A percentile compares a stretch with the other conserved stretches of the same genome.
phyloP scores from a whole-genome alignment of 1,140 invertebrate species.

The Formica exsecta region DNA sequence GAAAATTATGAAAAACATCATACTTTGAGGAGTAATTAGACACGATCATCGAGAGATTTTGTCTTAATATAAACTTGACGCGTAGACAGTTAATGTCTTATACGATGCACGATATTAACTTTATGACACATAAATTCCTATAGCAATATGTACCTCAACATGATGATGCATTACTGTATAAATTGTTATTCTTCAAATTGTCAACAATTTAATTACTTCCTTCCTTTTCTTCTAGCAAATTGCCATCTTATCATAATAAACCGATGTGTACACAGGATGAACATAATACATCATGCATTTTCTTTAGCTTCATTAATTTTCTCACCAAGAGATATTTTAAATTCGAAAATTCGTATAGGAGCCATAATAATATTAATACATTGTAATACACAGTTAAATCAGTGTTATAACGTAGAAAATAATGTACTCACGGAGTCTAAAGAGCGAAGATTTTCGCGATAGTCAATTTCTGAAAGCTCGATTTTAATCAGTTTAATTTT shows the following conservation, averaged over 20 bases:
- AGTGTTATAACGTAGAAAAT: conserved; percentile 17
- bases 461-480: conserved; percentile 65
- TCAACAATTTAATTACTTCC: conserved; percentile 42
- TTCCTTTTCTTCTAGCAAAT: neutral
- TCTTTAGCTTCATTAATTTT: conserved; percentile 14
- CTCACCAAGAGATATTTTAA: neutral
- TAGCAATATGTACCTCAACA: neutral
- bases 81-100: neutral
- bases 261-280: neutral
- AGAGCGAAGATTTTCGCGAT: neutral
- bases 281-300: neutral
- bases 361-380: neutral
- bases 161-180: conserved; percentile 1
- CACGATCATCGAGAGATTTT: neutral
- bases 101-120: neutral
- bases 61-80: neutral
- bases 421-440: neutral
- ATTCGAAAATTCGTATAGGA: conserved; percentile 1
- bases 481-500: conserved; percentile 74
- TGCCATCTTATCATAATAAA: conserved; percentile 27
- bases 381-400: neutral
- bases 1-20: neutral
- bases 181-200: conserved; percentile 26
- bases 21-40: neutral
- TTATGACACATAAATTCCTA: neutral